Evolutionary conservation across 2,113 vertebrate genomes (phyloP).

Genomic region (Psophia crepitans): DNA sequence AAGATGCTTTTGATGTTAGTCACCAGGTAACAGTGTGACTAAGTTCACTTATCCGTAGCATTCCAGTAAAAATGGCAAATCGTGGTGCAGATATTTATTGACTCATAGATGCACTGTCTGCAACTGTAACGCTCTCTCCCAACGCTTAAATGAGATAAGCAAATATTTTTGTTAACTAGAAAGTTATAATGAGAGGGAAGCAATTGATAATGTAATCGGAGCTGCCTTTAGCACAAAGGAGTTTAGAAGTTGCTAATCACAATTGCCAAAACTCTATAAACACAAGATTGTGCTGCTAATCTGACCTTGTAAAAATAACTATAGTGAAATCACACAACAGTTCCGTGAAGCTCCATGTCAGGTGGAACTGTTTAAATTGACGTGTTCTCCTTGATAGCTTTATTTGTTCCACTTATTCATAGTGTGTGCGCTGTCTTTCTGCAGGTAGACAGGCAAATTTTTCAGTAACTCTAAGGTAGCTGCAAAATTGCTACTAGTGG

Average conservation of each 20-base stretch:
- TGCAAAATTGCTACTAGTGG: background rate
- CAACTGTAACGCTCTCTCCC: background rate
- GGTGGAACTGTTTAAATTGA: background rate
- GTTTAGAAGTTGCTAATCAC: background rate
- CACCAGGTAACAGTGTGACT: constrained; percentile 35
- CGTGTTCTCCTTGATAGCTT: background rate
- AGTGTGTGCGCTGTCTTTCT: background rate
- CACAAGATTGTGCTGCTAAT: background rate
- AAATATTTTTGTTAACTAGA: background rate
- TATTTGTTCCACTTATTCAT: background rate
- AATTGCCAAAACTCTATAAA: background rate
- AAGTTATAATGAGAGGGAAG: background rate
- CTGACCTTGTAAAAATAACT: background rate
- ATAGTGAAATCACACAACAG: background rate
- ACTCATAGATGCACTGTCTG: background rate
- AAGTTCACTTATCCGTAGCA: constrained; percentile 5
- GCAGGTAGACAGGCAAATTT: background rate
- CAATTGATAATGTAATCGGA: background rate
- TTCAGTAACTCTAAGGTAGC: background rate
- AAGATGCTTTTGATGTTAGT: constrained; percentile 51
- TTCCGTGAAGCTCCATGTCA: background rate
- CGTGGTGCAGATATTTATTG: background rate
- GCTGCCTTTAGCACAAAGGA: background rate
- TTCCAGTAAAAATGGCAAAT: constrained; percentile 44
- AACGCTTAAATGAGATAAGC: background rate